A percentile compares a stretch with the other conserved stretches of the same genome.
Conservation (phyloP, 2,113 vertebrate species). For the Eurystomus gularis region DNA sequence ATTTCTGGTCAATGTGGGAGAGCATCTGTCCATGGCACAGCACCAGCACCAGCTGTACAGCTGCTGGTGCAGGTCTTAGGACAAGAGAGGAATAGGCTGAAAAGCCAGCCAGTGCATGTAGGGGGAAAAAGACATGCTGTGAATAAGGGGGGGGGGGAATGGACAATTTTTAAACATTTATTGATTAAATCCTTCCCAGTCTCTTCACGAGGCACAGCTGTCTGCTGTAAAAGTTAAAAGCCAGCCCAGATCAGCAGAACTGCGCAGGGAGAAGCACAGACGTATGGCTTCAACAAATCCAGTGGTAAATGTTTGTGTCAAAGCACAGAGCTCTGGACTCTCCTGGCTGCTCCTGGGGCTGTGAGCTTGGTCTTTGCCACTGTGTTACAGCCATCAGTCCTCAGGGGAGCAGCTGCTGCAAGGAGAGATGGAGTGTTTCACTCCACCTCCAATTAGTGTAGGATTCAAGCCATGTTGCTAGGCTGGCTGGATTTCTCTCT, state of each 20-base stretch:
- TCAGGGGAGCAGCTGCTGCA: not conserved
- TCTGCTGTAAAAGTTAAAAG: not conserved
- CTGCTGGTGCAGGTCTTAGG: not conserved
- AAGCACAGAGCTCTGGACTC: not conserved
- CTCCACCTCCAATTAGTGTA: not conserved
- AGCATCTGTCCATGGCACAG: not conserved
- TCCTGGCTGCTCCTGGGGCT: not conserved
- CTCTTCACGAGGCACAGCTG: not conserved
- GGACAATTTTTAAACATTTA: not conserved
- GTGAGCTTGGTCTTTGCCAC: not conserved
- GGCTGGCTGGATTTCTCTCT: not conserved
- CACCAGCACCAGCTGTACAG: not conserved
- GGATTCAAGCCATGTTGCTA: not conserved
- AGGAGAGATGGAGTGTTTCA: not conserved
- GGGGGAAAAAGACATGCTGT: not conserved
- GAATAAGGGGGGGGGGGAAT: not conserved
- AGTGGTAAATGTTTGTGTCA: not conserved
- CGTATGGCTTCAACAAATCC: not conserved
- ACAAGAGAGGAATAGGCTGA: not conserved
- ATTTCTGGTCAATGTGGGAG: not conserved
- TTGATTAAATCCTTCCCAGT: not conserved
- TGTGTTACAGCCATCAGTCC: accelerated
- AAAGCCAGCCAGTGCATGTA: not conserved
- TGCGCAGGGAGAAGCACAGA: not conserved
- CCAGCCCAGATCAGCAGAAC: not conserved